Evolutionary conservation across 2,888 invertebrate genomes (phyloP), one percentile per base, ranked within the genome.

Genomic region (Brassicogethes aeneus): DNA sequence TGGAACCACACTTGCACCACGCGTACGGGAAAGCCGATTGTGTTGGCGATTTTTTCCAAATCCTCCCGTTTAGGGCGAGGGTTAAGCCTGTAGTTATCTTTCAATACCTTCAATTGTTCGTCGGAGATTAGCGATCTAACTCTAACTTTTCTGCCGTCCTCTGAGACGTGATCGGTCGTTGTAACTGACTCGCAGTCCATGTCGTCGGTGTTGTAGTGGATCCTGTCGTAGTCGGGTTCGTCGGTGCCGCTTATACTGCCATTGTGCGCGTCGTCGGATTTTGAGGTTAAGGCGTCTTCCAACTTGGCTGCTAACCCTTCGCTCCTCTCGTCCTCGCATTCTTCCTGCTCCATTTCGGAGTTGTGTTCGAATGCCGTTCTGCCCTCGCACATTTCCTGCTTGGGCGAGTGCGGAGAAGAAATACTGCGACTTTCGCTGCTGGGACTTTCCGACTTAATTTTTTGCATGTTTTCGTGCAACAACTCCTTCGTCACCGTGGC

Each of bases 1-100:
- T 95, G 95, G 65, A 95, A 95, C 94, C 95, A 95, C 3, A 94
- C 95, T 73, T 94, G 85, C 2, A 88, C 86, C 1, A 89, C 88
- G 42, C 89, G 73, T 32, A 84, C 81, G 41, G 83, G 84, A 54
- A 84, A 80, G 39, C 82, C 82, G 32, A 83, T 74, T 44, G 74
- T 75, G 14, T 85, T 80, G 2, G 94, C 94, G 55, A 99, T 90
- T 62, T 85, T 79, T 38, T 85, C 83, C 54, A 97, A 81, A 62
- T 96, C 96, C 53, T 93, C 93, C 36, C 94, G 84, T 60, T 91
- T 91, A 2, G 99, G 97, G 45, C 94, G 79, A 5, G 94, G 86
- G 69, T 99, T 96, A 14, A 82, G 67, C 37, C 85, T 76, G 65
- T 95, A 99, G 63, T 92, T 88, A 46, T 87, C 82, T 62, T 91